These are phyloP conservation scores for Ploceus nigricollis DNA, from an alignment of 2,113 vertebrate species.

Conservation along the genomic window DNA sequence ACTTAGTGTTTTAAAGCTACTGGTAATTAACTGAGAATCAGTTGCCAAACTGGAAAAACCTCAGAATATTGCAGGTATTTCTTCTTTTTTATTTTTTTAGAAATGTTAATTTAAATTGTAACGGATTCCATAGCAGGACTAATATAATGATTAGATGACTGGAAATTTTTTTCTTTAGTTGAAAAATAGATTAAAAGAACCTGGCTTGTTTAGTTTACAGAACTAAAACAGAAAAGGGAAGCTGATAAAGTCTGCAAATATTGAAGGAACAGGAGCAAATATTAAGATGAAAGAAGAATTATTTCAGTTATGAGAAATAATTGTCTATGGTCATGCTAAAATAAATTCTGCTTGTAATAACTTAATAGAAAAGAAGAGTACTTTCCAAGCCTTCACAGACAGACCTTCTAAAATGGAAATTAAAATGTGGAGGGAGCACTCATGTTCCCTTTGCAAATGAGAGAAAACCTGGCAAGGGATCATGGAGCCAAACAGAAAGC, in stretches of 20 bases:
- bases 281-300: neutral
- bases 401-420: neutral
- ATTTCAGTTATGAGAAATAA: neutral
- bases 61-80: neutral
- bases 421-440: neutral
- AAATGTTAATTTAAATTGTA: neutral
- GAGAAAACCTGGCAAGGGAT: neutral
- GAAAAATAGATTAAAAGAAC: neutral
- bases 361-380: neutral
- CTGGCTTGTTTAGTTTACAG: neutral
- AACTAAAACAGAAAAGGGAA: neutral
- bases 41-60: neutral
- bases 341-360: neutral
- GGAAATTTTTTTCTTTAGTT: neutral
- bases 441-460: neutral
- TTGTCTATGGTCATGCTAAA: neutral
- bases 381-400: neutral
- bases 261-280: neutral
- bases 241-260: neutral
- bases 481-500: neutral
- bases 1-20: neutral
- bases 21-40: neutral
- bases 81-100: too few species aligned
- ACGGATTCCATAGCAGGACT: neutral
- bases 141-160: neutral